Evolutionary conservation across 2,797 vertebrate species (phyloP).

Genomic region (Mallotus villosus): DNA sequence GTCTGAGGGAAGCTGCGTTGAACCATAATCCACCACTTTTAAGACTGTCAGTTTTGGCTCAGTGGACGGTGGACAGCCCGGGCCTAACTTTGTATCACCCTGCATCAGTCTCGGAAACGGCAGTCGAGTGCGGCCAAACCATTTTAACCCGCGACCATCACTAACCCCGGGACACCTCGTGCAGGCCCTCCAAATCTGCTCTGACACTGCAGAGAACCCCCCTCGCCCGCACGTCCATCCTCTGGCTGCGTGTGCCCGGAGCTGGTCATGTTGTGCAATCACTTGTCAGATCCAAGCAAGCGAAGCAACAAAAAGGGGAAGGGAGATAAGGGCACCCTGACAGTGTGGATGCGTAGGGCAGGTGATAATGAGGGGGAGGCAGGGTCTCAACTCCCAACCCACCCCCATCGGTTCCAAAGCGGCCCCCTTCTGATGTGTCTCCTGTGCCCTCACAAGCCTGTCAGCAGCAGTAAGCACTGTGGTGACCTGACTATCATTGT

Average conservation of each 20-base stretch:
- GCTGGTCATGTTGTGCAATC: slow-evolving; percentile 72
- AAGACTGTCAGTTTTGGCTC: slow-evolving; percentile 69
- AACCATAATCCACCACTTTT: slow-evolving; percentile 49
- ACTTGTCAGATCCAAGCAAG: slow-evolving; percentile 80
- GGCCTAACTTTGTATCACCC: slow-evolving; percentile 42
- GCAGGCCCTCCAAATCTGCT: slow-evolving; percentile 65
- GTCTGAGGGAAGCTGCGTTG: slow-evolving; percentile 35
- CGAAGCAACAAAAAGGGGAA: slow-evolving; percentile 70
- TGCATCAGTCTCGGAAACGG: slow-evolving; percentile 30
- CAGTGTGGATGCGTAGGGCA: slow-evolving; percentile 49
- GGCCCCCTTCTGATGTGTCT: slow-evolving; percentile 38
- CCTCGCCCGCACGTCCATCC: slow-evolving; percentile 69
- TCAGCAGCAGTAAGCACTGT: slow-evolving; percentile 68
- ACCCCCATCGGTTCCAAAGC: slow-evolving; percentile 35
- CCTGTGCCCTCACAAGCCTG: slow-evolving; percentile 53
- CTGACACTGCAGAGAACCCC: slow-evolving; percentile 78
- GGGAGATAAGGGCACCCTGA: slow-evolving; percentile 58
- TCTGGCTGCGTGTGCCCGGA: slow-evolving; percentile 71
- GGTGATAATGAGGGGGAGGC: slow-evolving; percentile 43
- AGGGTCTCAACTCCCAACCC: slow-evolving; percentile 68
- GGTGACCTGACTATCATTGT: slow-evolving; percentile 34
- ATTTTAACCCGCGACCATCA: slow-evolving; percentile 74
- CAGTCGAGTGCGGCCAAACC: slow-evolving; percentile 55
- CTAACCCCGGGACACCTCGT: slow-evolving; percentile 72
- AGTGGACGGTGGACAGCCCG: slow-evolving; percentile 61